A percentile compares a stretch with the other conserved stretches of the same genome.
Evolutionary conservation across 2,113 vertebrate genomes (phyloP).

Genomic region (Colaptes auratus): DNA sequence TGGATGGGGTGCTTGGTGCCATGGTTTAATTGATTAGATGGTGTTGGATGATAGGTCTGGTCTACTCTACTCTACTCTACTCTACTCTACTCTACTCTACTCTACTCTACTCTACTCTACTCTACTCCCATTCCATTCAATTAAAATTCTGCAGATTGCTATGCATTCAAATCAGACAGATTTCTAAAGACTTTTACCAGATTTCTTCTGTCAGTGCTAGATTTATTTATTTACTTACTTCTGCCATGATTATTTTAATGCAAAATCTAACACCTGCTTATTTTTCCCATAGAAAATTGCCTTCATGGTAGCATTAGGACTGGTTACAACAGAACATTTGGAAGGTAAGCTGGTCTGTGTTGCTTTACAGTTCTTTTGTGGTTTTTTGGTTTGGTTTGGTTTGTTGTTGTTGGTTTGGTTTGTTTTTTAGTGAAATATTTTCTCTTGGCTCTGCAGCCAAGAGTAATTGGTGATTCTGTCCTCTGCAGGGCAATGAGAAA

Average conservation of each 20-base stretch:
- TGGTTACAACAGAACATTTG: slow-evolving; percentile 94
- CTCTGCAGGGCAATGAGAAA: neutral
- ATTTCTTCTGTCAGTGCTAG: neutral
- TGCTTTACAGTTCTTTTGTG: neutral
- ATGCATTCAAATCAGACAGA: neutral
- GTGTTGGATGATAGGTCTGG: too few species aligned
- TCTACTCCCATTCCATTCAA: neutral
- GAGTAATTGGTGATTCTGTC: neutral
- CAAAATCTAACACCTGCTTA: neutral
- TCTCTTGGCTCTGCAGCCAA: neutral
- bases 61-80: too few species aligned
- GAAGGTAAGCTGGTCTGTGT: slow-evolving; percentile 84
- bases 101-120: too few species aligned
- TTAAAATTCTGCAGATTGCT: neutral
- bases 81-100: too few species aligned
- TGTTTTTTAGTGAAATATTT: neutral
- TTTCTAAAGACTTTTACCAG: neutral
- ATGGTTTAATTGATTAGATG: too few species aligned
- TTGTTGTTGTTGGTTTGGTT: too few species aligned
- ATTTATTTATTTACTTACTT: neutral
- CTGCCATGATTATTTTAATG: neutral
- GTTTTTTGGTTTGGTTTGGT: too few species aligned
- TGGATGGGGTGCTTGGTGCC: too few species aligned
- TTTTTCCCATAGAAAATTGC: slow-evolving; percentile 89
- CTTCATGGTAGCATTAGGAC: slow-evolving; percentile 97